A percentile compares a stretch with the other conserved stretches of the same genome.
These are phyloP conservation scores for Riptortus pedestris DNA, from an alignment of 1,140 invertebrate genomes.

Conservation along the genomic window DNA sequence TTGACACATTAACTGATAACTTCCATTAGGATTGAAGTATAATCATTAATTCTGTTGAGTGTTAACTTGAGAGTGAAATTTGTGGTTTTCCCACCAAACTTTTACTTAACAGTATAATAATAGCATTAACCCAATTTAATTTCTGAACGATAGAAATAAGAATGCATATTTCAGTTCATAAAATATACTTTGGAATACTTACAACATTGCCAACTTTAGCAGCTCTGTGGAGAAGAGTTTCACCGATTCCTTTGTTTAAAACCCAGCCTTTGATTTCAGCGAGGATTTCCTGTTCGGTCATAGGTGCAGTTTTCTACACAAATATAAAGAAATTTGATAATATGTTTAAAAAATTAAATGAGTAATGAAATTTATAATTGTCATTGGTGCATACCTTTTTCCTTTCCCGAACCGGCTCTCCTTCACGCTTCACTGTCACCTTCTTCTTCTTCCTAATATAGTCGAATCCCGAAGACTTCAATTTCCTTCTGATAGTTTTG, in stretches of 20 bases:
- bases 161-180: no score
- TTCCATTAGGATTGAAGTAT: no score
- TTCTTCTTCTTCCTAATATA: slow-evolving; percentile 81
- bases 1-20: no score
- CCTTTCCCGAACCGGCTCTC: slow-evolving; percentile 36
- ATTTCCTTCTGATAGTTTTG: slow-evolving; percentile 47
- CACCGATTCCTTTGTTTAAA: slow-evolving; percentile 85
- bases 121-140: no score
- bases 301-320: slow-evolving; percentile 22
- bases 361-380: neutral
- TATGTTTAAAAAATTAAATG: slow-evolving; percentile 3
- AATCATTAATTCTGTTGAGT: no score
- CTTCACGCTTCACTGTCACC: slow-evolving; percentile 37
- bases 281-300: slow-evolving; percentile 60
- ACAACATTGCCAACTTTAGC: slow-evolving; percentile 78
- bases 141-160: no score
- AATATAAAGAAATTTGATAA: slow-evolving; percentile 2
- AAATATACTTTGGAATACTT: slow-evolving; percentile 40
- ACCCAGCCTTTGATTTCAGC: slow-evolving; percentile 82
- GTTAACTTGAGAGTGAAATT: no score
- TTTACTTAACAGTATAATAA: no score
- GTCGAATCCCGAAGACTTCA: slow-evolving; percentile 66
- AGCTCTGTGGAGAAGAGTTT: slow-evolving; percentile 80
- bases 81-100: no score
- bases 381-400: slow-evolving; percentile 36